phyloP scores from a whole-genome alignment of 2,113 vertebrate genomes.

The Bubo scandiacus region DNA sequence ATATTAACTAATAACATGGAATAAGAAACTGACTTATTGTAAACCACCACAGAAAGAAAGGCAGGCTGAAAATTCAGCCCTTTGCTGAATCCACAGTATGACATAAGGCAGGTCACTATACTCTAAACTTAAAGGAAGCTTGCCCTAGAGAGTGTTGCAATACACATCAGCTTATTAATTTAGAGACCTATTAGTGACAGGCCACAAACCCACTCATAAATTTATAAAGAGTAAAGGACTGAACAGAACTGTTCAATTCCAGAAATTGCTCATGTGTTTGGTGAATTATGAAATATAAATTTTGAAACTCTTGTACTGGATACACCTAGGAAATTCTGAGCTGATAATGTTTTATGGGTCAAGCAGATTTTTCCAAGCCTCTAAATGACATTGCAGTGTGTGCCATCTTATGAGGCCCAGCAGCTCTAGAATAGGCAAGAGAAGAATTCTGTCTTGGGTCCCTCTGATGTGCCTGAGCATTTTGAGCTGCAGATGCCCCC shows the following conservation, averaged over 20 bases:
- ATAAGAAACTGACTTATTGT: background rate
- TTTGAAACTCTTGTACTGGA: background rate
- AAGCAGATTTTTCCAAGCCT: background rate
- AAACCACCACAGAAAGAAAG: background rate
- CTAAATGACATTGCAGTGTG: background rate
- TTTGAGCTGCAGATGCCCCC: background rate
- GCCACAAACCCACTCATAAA: slow-evolving; percentile 50
- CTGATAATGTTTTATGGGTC: background rate
- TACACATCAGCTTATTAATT: slow-evolving; percentile 47
- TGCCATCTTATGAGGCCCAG: background rate
- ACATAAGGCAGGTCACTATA: background rate
- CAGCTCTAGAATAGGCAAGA: background rate
- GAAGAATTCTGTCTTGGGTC: background rate
- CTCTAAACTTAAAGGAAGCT: slow-evolving; percentile 30
- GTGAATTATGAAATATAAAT: slow-evolving; percentile 37
- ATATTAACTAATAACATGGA: background rate
- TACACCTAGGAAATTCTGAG: background rate
- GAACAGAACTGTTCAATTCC: background rate
- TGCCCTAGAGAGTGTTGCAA: slow-evolving; percentile 38
- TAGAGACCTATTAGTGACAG: slow-evolving; percentile 43
- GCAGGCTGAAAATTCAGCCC: background rate
- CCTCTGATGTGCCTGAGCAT: background rate
- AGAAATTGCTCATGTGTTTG: background rate
- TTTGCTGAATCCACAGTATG: background rate
- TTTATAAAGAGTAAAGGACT: slow-evolving; percentile 43